phyloP scores from a whole-genome alignment of 2,888 invertebrate genomes.

The Matsumyia berberina region DNA sequence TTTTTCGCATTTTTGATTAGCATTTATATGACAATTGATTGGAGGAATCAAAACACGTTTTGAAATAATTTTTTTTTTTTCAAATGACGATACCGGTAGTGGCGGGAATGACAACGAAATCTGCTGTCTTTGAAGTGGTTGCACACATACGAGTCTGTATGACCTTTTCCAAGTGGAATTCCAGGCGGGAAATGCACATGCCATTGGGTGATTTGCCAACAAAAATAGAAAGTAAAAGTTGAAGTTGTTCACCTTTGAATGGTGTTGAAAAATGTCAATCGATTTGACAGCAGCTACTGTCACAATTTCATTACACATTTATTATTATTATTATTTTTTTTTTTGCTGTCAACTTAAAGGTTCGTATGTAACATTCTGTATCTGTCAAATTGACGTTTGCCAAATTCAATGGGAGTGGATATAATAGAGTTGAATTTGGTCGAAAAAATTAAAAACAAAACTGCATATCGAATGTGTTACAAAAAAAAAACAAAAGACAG shows the following conservation, averaged over 20 bases:
- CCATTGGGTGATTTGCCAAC: not conserved
- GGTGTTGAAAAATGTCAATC: slow-evolving; percentile 15
- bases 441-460: slow-evolving; percentile 3
- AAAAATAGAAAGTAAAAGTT: slow-evolving; percentile 42
- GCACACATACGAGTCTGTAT: not conserved
- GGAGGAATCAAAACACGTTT: not conserved
- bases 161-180: slow-evolving; percentile 34
- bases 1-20: slow-evolving; percentile 46
- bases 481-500: not conserved
- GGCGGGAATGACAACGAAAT: too few relatives aligned
- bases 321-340: too few relatives aligned
- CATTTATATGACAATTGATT: slow-evolving; percentile 31
- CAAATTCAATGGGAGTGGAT: not conserved
- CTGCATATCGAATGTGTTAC: not conserved
- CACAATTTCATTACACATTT: slow-evolving; percentile 1
- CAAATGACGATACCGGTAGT: slow-evolving; percentile 6
- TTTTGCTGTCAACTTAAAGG: too few relatives aligned
- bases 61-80: not conserved
- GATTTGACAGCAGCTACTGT: slow-evolving; percentile 19
- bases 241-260: slow-evolving; percentile 66
- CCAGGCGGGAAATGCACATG: slow-evolving; percentile 17
- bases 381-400: slow-evolving; percentile 15
- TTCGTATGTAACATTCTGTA: not conserved
- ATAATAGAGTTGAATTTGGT: slow-evolving; percentile 26
- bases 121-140: not conserved